phyloP scores from a whole-genome alignment of 2,113 vertebrate genomes.

The Embiotoca jacksoni region DNA sequence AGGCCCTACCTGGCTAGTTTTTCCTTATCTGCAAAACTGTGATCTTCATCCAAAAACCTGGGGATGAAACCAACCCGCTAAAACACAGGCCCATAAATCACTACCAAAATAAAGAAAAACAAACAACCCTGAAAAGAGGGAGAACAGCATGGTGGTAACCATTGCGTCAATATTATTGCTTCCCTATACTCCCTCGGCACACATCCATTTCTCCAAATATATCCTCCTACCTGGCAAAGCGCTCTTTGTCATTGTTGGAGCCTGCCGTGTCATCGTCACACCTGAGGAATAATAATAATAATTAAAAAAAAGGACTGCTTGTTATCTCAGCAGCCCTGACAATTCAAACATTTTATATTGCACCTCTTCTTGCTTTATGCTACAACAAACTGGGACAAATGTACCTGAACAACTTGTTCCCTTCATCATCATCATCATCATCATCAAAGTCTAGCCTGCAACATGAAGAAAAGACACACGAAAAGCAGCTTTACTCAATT shows the following conservation, averaged over 20 bases:
- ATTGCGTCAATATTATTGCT: not conserved
- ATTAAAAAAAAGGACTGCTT: slow-evolving; percentile 11
- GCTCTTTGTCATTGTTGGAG: slow-evolving; percentile 91
- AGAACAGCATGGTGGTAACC: not conserved
- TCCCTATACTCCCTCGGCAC: slow-evolving; percentile 19
- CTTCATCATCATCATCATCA: slow-evolving; percentile 86
- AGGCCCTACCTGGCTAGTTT: slow-evolving; percentile 91
- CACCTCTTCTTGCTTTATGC: not conserved
- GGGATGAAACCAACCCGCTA: slow-evolving; percentile 88
- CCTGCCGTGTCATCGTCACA: slow-evolving; percentile 92
- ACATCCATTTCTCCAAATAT: not conserved
- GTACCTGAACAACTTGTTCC: slow-evolving; percentile 95
- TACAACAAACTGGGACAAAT: slow-evolving; percentile 1
- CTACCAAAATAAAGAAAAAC: slow-evolving; percentile 26
- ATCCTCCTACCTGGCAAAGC: slow-evolving; percentile 93
- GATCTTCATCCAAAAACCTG: slow-evolving; percentile 93
- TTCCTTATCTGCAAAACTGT: slow-evolving; percentile 94
- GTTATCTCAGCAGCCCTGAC: not conserved
- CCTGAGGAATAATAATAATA: slow-evolving; percentile 79
- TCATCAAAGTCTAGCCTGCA: slow-evolving; percentile 81
- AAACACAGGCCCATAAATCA: slow-evolving; percentile 81
- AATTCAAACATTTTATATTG: not conserved
- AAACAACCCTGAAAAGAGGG: not conserved
- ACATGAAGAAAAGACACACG: slow-evolving; percentile 9
- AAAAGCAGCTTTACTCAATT: not conserved